Evolutionary conservation across 2,113 vertebrate species (phyloP), one percentile per base, ranked within the genome.

Genomic region (Todiramphus chloris): DNA sequence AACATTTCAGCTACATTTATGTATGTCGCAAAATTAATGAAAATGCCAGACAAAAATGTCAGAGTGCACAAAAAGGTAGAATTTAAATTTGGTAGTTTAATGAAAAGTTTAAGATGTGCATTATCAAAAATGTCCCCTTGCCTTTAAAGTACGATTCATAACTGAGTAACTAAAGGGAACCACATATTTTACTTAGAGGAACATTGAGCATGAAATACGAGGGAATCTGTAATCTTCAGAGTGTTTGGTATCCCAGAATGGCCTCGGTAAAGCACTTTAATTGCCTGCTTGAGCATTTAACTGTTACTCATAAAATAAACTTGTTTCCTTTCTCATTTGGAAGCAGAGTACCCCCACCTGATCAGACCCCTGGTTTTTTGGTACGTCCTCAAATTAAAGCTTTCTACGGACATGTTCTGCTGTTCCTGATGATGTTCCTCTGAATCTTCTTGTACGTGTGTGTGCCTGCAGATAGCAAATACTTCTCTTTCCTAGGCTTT

Each of bases 1-100:
- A 99, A 99, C 99, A 99, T 99, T 99, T 99, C 98, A 98, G 97
- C 98, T 98, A 97, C 98, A 94, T 98, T 98, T 98, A 98, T 98
- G 97, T 98, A 98, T 98, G 98, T 98, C 97, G 97, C 98, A 98
- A 98, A 98, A 98, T 98, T 98, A 99, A 99, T 99, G 98, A 98
- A 99, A 99, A 99, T 98, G 98, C 98, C 98, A 99, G 97, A 97
- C 98, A 98, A 98, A 99, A 99, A 99, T 98, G 98, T 98, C 97
- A 98, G 97, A 98, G 98, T 98, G 98, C 97, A 98, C 95, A 96
- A 97, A 98, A 98, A 99, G 98, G 98, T 98, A 98, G 98, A 97
- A 98, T 98, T 98, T 98, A 98, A 98, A 98, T 98, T 98, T 96
- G 96, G 96, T 97, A 97, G 97, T 97, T 98, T 98, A 98, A 98